Evolutionary conservation across 2,888 invertebrate species (phyloP).

Genomic region (Polydesmus complanatus): DNA sequence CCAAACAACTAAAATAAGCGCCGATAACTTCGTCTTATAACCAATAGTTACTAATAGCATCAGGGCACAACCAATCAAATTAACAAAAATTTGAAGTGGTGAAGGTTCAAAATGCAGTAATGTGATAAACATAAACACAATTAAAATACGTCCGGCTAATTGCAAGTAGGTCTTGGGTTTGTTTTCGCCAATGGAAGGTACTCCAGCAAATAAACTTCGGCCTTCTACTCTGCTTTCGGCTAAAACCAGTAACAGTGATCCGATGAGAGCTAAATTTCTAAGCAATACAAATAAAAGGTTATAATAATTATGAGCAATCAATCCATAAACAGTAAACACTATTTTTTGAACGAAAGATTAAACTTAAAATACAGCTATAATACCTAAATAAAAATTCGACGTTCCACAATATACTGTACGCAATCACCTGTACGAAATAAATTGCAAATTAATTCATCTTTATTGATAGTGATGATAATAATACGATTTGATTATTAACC

Average conservation of each 20-base stretch:
- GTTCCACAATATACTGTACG: slow-evolving; percentile 97
- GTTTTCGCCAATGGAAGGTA: slow-evolving; percentile 57
- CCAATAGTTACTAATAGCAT: slow-evolving; percentile 95
- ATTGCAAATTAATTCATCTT: slow-evolving; percentile 13
- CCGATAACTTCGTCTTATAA: slow-evolving; percentile 96
- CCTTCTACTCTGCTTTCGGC: slow-evolving; percentile 94
- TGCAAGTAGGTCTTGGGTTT: slow-evolving; percentile 94
- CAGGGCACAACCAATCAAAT: slow-evolving; percentile 79
- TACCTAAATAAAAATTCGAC: slow-evolving; percentile 76
- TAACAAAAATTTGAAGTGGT: slow-evolving; percentile 77
- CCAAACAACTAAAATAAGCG: slow-evolving; percentile 79
- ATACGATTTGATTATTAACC: slow-evolving; percentile 39
- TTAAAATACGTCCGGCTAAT: slow-evolving; percentile 80
- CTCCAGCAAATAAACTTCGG: slow-evolving; percentile 86
- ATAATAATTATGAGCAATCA: neutral
- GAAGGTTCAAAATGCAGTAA: slow-evolving; percentile 84
- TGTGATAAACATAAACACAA: slow-evolving; percentile 98
- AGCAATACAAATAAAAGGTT: slow-evolving; percentile 10
- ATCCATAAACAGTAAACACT: neutral
- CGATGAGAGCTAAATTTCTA: slow-evolving; percentile 88
- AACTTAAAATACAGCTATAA: neutral
- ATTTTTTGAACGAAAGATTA: neutral
- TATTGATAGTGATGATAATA: neutral
- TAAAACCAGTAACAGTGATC: slow-evolving; percentile 84
- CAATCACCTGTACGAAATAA: slow-evolving; percentile 55